Conservation (phyloP, 1,140 invertebrate genomes). For the Vollenhovia emeryi region DNA sequence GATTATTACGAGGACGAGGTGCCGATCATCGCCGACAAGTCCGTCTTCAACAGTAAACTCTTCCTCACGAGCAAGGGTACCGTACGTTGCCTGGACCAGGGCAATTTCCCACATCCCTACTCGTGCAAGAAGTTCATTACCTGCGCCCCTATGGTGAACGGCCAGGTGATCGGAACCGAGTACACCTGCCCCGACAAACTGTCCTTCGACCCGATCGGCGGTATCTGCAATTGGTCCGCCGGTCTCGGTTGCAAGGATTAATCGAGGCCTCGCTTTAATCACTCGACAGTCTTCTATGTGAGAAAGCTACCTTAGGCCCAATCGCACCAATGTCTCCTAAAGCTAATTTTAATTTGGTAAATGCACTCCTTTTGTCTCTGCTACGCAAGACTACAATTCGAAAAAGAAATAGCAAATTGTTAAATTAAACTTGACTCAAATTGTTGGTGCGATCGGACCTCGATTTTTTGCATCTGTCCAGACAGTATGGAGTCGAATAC, state of each 20-base stretch:
- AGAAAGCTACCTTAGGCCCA: neutral
- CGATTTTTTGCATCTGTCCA: neutral
- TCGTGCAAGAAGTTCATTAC: slow-evolving; percentile 96
- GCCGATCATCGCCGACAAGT: slow-evolving; percentile 86
- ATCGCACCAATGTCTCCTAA: neutral
- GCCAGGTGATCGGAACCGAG: slow-evolving; percentile 92
- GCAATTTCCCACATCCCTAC: slow-evolving; percentile 94
- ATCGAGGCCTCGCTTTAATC: neutral
- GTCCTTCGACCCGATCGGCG: slow-evolving; percentile 94
- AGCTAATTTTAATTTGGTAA: neutral
- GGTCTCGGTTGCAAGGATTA: slow-evolving; percentile 90
- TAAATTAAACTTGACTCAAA: neutral
- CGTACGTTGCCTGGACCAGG: slow-evolving; percentile 93
- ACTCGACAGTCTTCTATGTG: neutral
- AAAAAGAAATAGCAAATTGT: neutral
- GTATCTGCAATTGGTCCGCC: slow-evolving; percentile 95
- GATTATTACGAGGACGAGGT: slow-evolving; percentile 90
- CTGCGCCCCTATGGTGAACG: slow-evolving; percentile 92
- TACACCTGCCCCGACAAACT: slow-evolving; percentile 94
- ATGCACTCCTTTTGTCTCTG: neutral
- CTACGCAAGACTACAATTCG: neutral
- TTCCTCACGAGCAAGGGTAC: slow-evolving; percentile 85
- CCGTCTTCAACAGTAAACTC: slow-evolving; percentile 87
- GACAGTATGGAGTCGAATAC: neutral
- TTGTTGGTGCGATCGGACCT: neutral